Evolutionary conservation across 2,888 invertebrate genomes (phyloP).

Genomic region (Bombyx huttoni): DNA sequence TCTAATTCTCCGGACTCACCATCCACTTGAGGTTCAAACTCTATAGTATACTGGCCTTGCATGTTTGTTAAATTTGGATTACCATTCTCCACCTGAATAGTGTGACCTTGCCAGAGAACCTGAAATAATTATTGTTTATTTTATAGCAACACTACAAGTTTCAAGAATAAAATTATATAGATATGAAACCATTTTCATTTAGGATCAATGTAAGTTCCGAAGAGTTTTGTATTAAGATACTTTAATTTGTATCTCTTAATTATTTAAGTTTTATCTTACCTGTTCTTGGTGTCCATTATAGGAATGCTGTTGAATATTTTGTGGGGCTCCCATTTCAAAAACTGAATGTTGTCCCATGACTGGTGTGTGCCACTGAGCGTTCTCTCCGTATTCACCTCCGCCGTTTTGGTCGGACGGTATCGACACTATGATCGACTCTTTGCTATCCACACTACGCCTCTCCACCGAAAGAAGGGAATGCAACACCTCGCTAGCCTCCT

Average conservation of each 20-base stretch:
- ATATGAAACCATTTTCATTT: no score
- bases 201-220: no score
- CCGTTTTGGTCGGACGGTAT: constrained; percentile 59
- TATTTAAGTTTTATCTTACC: constrained; percentile 22
- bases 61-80: constrained; percentile 47
- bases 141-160: not conserved
- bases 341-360: constrained; percentile 71
- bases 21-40: constrained; percentile 49
- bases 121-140: constrained; percentile 26
- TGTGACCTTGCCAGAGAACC: constrained; percentile 78
- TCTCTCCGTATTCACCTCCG: constrained; percentile 61
- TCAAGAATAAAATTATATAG: not conserved
- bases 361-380: constrained; percentile 76
- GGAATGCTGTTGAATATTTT: constrained; percentile 57
- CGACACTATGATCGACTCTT: constrained; percentile 64
- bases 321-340: constrained; percentile 51
- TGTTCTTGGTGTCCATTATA: constrained; percentile 67
- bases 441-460: constrained; percentile 74
- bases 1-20: constrained; percentile 44
- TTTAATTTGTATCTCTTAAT: not conserved
- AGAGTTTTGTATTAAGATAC: no score
- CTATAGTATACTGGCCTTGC: constrained; percentile 46
- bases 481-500: constrained; percentile 79
- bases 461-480: constrained; percentile 78
- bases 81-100: constrained; percentile 75